Conservation (phyloP, 2,797 vertebrate species). For the Anomalospiza imberbis region DNA sequence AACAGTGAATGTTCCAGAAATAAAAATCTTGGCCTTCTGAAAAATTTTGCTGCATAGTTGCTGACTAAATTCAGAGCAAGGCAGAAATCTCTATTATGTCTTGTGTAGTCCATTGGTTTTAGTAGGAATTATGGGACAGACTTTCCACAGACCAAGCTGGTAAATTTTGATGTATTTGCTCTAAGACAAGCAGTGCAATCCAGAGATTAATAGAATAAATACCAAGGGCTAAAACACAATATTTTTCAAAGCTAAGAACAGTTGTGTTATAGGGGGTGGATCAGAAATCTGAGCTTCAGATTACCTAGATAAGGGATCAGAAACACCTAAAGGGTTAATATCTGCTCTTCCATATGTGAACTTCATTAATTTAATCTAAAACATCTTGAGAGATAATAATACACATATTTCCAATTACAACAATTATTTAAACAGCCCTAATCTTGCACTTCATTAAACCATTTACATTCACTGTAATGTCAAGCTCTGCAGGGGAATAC, state of each 20-base stretch:
- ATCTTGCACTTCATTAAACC: constrained; percentile 56
- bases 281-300: neutral
- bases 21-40: neutral
- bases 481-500: constrained; percentile 21
- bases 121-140: neutral
- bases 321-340: constrained; percentile 22
- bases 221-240: neutral
- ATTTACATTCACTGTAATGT: constrained; percentile 33
- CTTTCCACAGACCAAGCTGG: neutral
- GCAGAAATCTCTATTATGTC: neutral
- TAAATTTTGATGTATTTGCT: neutral
- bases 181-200: neutral
- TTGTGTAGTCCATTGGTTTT: neutral
- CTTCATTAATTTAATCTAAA: constrained; percentile 52
- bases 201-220: neutral
- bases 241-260: neutral
- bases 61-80: neutral
- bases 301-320: neutral
- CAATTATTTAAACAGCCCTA: constrained; percentile 60
- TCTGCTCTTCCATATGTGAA: constrained; percentile 46
- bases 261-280: neutral
- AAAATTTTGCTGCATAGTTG: neutral
- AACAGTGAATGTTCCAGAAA: neutral
- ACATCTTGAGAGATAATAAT: constrained; percentile 57
- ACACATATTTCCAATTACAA: constrained; percentile 58